A percentile compares a stretch with the other conserved stretches of the same genome.
phyloP scores from a whole-genome alignment of 92 coral and sea anemone genomes.

The Palythoa caribaeorum region DNA sequence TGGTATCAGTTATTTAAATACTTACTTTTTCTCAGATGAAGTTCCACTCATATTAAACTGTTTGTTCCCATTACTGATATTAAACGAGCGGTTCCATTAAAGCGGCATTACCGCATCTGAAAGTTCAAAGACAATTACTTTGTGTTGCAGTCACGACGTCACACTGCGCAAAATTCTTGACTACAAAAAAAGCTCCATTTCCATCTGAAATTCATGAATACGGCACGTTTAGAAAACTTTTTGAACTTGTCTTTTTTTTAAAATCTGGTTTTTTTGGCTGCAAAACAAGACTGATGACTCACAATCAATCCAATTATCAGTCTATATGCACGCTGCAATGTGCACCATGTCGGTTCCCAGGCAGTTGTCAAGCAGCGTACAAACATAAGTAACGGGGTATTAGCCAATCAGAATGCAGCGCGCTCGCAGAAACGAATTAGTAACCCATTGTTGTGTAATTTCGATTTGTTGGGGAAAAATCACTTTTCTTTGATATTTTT shows the following conservation, averaged over 20 bases:
- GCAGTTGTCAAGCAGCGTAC: constrained; percentile 33
- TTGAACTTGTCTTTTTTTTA: neutral
- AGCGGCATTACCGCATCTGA: too few species aligned
- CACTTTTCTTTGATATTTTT: too few species aligned
- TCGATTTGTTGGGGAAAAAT: too few species aligned
- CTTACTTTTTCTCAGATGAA: constrained; percentile 82
- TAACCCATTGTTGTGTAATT: neutral
- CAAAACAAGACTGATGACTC: neutral
- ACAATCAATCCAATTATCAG: neutral
- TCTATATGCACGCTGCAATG: constrained; percentile 18
- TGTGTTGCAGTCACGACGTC: neutral
- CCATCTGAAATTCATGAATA: neutral
- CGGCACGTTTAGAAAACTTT: neutral
- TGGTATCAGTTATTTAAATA: neutral
- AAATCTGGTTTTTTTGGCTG: constrained; percentile 10
- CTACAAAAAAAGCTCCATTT: neutral
- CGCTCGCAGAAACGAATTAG: constrained; percentile 4
- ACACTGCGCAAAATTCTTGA: constrained; percentile 13
- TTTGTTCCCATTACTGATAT: neutral
- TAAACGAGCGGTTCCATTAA: neutral
- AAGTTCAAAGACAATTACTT: constrained; percentile 3
- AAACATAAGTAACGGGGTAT: neutral
- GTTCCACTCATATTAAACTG: constrained; percentile 61
- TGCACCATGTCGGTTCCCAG: constrained; percentile 6
- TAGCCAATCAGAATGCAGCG: constrained; percentile 43